Evolutionary conservation across 1,140 invertebrate genomes (phyloP).

Genomic region (Tetraneura akinire): DNA sequence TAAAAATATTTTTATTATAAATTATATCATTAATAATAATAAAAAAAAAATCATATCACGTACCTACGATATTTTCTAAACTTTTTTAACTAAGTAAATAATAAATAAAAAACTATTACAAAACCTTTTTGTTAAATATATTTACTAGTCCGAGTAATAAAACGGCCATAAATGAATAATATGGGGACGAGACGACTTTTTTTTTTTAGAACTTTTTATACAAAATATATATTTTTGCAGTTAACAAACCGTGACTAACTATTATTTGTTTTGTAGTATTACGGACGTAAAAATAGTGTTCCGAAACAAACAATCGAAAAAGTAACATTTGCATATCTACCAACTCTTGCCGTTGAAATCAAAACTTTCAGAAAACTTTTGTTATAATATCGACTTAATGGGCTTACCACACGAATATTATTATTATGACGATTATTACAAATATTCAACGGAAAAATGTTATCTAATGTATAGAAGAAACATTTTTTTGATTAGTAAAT

Average conservation of each 20-base stretch:
- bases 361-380: constrained; percentile 32
- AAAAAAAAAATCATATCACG: background rate
- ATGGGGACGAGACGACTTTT: background rate
- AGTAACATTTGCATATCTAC: constrained; percentile 24
- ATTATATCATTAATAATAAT: background rate
- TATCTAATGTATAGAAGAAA: no score
- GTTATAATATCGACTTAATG: background rate
- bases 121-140: background rate
- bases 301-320: constrained; percentile 43
- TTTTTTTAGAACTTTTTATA: background rate
- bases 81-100: no score
- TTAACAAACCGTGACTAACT: constrained; percentile 46
- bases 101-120: no score
- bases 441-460: background rate
- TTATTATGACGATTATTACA: background rate
- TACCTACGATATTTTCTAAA: no score
- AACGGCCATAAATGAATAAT: constrained; percentile 12
- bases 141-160: background rate
- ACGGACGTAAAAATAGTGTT: constrained; percentile 23
- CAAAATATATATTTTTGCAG: constrained; percentile 21
- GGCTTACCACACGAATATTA: background rate
- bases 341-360: background rate
- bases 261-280: constrained; percentile 26
- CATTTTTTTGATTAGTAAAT: no score
- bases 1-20: background rate